Evolutionary conservation across 2,113 vertebrate genomes (phyloP).

Genomic region (pig (Sus scrofa)): T2T-Sscrofa CM000824.6:215432501-215433000

Average conservation of each 20-base stretch:
- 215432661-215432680: neutral
- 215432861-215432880: neutral
- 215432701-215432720: neutral
- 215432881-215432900: neutral
- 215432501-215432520: neutral
- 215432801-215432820: neutral
- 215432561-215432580: neutral
- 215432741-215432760: neutral
- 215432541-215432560: neutral
- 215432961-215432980: neutral
- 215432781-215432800: neutral
- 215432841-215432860: neutral
- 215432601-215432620: neutral
- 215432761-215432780: neutral
- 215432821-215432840: neutral
- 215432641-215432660: neutral
- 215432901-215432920: neutral
- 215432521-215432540: neutral
- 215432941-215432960: neutral
- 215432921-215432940: neutral
- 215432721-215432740: neutral
- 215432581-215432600: neutral
- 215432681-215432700: neutral
- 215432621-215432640: neutral
- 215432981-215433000: neutral